These are phyloP conservation scores for Albula goreensis DNA, from an alignment of 2,113 vertebrate genomes.

Conservation along the genomic window DNA sequence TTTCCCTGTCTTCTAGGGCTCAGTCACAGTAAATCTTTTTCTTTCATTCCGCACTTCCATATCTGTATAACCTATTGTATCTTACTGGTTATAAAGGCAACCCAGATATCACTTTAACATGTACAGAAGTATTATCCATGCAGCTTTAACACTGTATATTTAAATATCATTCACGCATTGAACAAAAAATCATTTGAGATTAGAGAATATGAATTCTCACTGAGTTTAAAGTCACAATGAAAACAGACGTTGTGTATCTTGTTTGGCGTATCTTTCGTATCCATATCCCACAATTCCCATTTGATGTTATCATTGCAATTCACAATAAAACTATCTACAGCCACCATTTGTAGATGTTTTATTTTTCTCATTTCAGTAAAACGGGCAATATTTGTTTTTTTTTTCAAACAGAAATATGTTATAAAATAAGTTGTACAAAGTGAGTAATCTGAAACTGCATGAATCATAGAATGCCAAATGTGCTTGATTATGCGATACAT, in stretches of 20 bases:
- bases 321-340: not conserved
- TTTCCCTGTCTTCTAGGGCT: not conserved
- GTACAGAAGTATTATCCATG: not conserved
- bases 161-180: not conserved
- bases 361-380: not conserved
- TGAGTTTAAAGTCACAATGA: not conserved
- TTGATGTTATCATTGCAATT: not conserved
- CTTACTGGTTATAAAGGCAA: not conserved
- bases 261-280: not conserved
- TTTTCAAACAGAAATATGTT: not conserved
- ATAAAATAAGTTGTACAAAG: not conserved
- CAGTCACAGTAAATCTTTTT: not conserved
- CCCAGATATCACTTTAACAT: conserved; percentile 3
- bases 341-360: not conserved
- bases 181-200: not conserved
- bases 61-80: not conserved
- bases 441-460: not conserved
- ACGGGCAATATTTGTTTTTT: not conserved
- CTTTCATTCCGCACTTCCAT: not conserved
- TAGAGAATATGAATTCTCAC: not conserved
- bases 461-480: not conserved
- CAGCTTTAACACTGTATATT: not conserved
- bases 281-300: not conserved
- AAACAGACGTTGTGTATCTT: not conserved
- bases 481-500: not conserved